Evolutionary conservation across 2,113 vertebrate species (phyloP), one percentile per base, ranked within the genome.

Genomic region (Laticauda colubrina): DNA sequence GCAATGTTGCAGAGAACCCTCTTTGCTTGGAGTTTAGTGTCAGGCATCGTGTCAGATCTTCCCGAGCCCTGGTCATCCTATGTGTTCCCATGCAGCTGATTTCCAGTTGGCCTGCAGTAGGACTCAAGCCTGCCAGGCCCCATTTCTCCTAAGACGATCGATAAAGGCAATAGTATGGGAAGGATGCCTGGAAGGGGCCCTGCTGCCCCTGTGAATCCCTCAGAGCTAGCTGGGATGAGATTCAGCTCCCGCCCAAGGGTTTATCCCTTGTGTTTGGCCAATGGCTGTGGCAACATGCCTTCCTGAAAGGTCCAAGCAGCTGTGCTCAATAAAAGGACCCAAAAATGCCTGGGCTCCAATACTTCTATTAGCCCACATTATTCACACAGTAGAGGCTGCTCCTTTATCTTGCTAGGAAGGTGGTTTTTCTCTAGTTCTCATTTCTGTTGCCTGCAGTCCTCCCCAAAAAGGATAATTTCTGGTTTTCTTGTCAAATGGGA

Each of bases 61-160:
- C 23, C 55, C 1, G 51, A 56, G 29, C 14, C 87, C 87, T 23
- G 7, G 43, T 21, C 48, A 34, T 2, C 54, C 87, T 85, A 21
- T 89, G 29, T 12, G 43, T 59, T 29, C 59, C 51, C 85, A 1
- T 45, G 90, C 92, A 51, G 90, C 95, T 96, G 95, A 95, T 94
- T 95, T 96, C 93, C 75, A 57, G 92, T 95, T 0, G 93, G 53
- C 56, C 8, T 89, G 93, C 86, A 87, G 96, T 87, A 92, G 56
- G 75, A 56, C 39, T 9, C 45, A 34, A 45, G 59, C 53, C 8
- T 20, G 45, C 90, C 85, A 86, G 48, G 94, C 91, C 81, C 96
- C 94, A 55, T 59, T 95, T 89, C 69, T 61, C 93, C 93, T 95
- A 97, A 97, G 93, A 98, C 97, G 98, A 97, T 97, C 96, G 97